Percentiles rank a stretch among this genome's conserved stretches.
Evolutionary conservation across 2,113 vertebrate genomes (phyloP).

Genomic region (Cochlearius cochlearius): DNA sequence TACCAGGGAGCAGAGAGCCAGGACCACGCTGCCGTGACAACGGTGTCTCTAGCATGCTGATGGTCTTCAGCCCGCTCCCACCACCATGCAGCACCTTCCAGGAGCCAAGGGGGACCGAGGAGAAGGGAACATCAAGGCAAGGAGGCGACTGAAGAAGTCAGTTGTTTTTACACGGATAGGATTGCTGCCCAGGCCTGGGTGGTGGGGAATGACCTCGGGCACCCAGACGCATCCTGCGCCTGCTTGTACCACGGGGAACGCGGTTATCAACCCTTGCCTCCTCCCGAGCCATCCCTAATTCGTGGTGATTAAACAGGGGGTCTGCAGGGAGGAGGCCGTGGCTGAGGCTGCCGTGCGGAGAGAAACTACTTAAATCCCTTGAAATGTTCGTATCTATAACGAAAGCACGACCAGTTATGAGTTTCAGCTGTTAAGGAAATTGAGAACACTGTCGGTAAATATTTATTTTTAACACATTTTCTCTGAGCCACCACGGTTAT

Average conservation of each 20-base stretch:
- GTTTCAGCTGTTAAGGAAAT: background rate
- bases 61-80: background rate
- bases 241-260: background rate
- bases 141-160: background rate
- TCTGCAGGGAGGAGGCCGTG: background rate
- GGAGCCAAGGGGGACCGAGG: fast-evolving
- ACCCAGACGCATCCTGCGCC: fast-evolving
- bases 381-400: background rate
- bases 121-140: background rate
- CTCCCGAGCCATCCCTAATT: background rate
- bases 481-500: background rate
- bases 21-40: background rate
- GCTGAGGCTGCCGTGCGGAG: fast-evolving
- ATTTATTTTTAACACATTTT: background rate
- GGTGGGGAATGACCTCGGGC: background rate
- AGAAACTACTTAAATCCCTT: background rate
- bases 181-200: background rate
- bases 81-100: fast-evolving
- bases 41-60: fast-evolving
- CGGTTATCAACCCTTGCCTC: background rate
- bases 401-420: background rate
- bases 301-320: fast-evolving
- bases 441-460: background rate
- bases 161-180: background rate
- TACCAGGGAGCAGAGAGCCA: background rate